Evolutionary conservation across 1,140 invertebrate species (phyloP), one percentile per base, ranked within the genome.

Genomic region (Plutomurus gul): DNA sequence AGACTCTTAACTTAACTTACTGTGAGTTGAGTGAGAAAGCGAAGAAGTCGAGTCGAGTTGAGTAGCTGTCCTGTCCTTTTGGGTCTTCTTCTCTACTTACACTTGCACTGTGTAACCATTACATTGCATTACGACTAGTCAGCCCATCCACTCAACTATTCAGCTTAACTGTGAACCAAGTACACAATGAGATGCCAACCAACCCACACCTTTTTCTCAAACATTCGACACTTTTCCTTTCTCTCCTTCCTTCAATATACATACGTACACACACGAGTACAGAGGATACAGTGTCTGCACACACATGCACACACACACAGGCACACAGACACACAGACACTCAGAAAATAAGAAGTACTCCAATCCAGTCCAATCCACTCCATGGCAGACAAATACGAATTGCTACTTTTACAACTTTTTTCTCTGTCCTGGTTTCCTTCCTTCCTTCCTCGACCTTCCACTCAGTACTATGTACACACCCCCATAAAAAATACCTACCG

Each of bases 321-420:
- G n/a, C 40, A 43, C 40, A 43, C n/a, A 43, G 8, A 22, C 18
- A 20, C 1, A 49, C 10, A 25, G 47, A 22, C 7, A 51, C 10
- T 11, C 5, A 51, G 18, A 51, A 5, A 1, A 22, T 1, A 49
- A 8, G 18, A 51, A 22, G 18, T n/a, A 18, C 47, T 49, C 20
- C 25, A 8, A 1, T 25, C 25, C 47, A 18, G 20, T 51, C 47
- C 47, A 22, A 22, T 22, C 47, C 47, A 49, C 47, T 22, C 10
- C 47, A 22, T 22, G 25, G 10, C 20, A 51, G 47, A 51, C 47
- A 51, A 51, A 51, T 51, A 51, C 47, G 47, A 51, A 51, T 51
- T 51, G 47, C 47, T 51, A 22, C 47, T 51, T 51, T 51, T 51
- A 51, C 47, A 51, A 51, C 47, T 51, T 51, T 51, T 51, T 22